A percentile compares a stretch with the other conserved stretches of the same genome.
These are phyloP conservation scores for Drosophila multiciliata DNA, from an alignment of 2,888 invertebrate species.

Conservation along the genomic window DNA sequence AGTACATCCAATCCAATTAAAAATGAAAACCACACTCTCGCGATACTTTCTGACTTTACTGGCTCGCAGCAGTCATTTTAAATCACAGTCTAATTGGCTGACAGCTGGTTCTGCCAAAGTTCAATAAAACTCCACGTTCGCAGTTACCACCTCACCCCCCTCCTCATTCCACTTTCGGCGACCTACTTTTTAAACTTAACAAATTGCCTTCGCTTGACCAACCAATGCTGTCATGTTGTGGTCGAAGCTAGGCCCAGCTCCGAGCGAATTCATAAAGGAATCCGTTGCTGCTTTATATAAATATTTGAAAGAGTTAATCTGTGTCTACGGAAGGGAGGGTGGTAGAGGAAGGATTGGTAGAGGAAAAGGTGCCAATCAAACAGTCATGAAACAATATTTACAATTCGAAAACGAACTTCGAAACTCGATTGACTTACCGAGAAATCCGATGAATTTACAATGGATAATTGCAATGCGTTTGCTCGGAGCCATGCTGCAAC, in stretches of 20 bases:
- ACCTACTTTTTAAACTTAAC: slow-evolving; percentile 51
- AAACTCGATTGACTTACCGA: slow-evolving; percentile 43
- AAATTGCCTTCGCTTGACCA: slow-evolving; percentile 29
- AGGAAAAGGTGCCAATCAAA: slow-evolving; percentile 52
- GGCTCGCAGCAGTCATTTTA: slow-evolving; percentile 37
- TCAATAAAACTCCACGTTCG: slow-evolving; percentile 38
- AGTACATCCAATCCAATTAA: slow-evolving; percentile 29
- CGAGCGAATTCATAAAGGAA: slow-evolving; percentile 31
- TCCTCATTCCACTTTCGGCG: slow-evolving; percentile 15
- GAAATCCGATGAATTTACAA: background rate
- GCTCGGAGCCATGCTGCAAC: slow-evolving; percentile 15
- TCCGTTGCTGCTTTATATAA: slow-evolving; percentile 51
- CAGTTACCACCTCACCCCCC: background rate
- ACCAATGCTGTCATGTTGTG: slow-evolving; percentile 7
- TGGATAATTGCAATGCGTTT: slow-evolving; percentile 18
- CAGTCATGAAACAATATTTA: slow-evolving; percentile 71
- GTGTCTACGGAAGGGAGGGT: slow-evolving; percentile 2
- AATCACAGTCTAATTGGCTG: slow-evolving; percentile 60
- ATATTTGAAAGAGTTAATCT: slow-evolving; percentile 77
- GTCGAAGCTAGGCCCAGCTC: slow-evolving; percentile 5
- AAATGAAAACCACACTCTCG: slow-evolving; percentile 10
- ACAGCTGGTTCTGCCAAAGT: slow-evolving; percentile 29
- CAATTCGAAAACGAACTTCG: slow-evolving; percentile 57
- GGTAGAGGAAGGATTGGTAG: no score
- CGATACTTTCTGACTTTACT: slow-evolving; percentile 10